These are phyloP conservation scores for Eupeodes luniger DNA, from an alignment of 2,888 invertebrate genomes.

Conservation along the genomic window DNA sequence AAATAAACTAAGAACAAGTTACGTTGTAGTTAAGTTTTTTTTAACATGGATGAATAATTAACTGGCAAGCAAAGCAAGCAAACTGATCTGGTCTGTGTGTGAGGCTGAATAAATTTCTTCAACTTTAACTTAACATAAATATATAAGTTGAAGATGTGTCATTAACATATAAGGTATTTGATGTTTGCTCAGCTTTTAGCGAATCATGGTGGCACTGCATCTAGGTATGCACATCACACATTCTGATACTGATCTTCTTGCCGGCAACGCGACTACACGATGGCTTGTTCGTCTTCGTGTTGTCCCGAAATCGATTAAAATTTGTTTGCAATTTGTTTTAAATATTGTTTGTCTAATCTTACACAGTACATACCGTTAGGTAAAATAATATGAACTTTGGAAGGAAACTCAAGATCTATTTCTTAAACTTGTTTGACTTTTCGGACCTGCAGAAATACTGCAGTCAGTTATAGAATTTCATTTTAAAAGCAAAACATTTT, in stretches of 20 bases:
- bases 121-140: conserved; percentile 43
- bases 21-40: conserved; percentile 17
- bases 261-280: too few relatives aligned
- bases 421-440: background rate
- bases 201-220: background rate
- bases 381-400: background rate
- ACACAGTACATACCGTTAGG: background rate
- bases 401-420: background rate
- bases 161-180: conserved; percentile 43
- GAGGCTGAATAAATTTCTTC: conserved; percentile 32
- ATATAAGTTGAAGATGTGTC: conserved; percentile 35
- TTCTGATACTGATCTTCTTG: too few relatives aligned
- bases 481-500: background rate
- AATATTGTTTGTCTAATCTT: background rate
- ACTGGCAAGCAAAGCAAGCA: background rate
- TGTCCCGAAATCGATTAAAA: background rate
- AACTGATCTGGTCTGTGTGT: background rate
- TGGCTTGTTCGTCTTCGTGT: background rate
- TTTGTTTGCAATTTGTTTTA: background rate
- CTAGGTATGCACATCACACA: background rate
- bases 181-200: conserved; percentile 40
- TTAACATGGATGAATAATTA: conserved; percentile 40
- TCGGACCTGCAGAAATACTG: background rate
- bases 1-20: conserved; percentile 27
- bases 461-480: background rate